Percentiles rank a stretch among this genome's conserved stretches.
Conservation (phyloP, 2,888 invertebrate genomes). For the Cetonia aurata region DNA sequence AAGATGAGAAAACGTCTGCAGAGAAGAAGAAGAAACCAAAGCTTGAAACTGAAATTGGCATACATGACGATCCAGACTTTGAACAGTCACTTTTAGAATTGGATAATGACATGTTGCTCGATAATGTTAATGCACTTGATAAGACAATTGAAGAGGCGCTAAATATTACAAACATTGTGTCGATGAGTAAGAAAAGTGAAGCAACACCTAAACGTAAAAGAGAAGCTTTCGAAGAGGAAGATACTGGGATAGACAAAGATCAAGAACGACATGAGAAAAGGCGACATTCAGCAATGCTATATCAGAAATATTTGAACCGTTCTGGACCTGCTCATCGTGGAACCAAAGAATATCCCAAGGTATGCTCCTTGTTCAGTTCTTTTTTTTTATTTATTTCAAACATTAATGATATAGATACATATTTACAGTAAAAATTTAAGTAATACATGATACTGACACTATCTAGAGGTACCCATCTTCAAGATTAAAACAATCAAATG, state of each 20-base stretch:
- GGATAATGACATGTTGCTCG: conserved; percentile 69
- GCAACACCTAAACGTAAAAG: conserved; percentile 53
- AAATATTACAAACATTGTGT: conserved; percentile 58
- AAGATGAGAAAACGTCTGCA: conserved; percentile 28
- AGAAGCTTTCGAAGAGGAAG: conserved; percentile 58
- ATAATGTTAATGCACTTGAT: conserved; percentile 59
- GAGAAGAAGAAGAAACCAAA: conserved; percentile 44
- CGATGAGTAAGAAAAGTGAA: conserved; percentile 42
- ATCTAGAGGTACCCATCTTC: no score
- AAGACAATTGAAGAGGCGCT: conserved; percentile 57
- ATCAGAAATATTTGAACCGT: conserved; percentile 82
- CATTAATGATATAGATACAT: no score
- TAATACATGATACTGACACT: no score
- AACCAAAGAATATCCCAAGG: conserved; percentile 85
- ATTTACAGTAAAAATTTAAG: no score
- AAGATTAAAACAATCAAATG: no score
- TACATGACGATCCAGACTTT: conserved; percentile 79
- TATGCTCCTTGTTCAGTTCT: conserved; percentile 59
- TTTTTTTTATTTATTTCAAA: background rate
- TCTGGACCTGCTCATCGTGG: conserved; percentile 87
- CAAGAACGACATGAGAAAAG: conserved; percentile 79
- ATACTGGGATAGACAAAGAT: conserved; percentile 69
- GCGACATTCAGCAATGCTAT: conserved; percentile 75
- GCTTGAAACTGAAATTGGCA: conserved; percentile 64
- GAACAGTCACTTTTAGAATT: conserved; percentile 76